Evolutionary conservation across 2,113 vertebrate genomes (phyloP).

Genomic region (Motacilla alba): DNA sequence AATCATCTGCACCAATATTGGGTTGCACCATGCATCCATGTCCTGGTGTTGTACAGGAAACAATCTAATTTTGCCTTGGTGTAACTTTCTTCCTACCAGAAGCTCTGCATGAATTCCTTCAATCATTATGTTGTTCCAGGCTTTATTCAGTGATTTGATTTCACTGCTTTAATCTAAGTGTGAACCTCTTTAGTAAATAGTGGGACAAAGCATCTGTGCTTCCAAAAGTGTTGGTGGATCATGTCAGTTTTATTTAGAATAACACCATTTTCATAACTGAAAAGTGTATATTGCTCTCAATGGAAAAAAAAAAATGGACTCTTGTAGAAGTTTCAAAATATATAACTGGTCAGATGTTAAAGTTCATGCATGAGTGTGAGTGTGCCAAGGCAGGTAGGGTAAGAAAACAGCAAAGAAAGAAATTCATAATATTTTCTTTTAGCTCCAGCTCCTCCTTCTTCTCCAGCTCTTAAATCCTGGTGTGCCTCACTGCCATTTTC

Average conservation of each 20-base stretch:
- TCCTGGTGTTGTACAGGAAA: neutral
- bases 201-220: slow-evolving; percentile 69
- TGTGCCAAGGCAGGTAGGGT: neutral
- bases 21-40: neutral
- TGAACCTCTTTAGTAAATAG: slow-evolving; percentile 68
- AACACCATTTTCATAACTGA: slow-evolving; percentile 43
- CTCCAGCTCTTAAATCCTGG: neutral
- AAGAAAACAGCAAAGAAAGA: neutral
- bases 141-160: slow-evolving; percentile 62
- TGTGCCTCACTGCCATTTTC: neutral
- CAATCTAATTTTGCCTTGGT: slow-evolving; percentile 3
- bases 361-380: neutral
- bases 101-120: slow-evolving; percentile 22
- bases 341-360: neutral
- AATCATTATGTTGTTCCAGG: slow-evolving; percentile 44
- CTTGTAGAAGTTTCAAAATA: neutral
- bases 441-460: neutral
- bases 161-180: slow-evolving; percentile 64
- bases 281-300: slow-evolving; percentile 9
- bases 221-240: slow-evolving; percentile 63
- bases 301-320: neutral
- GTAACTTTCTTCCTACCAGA: slow-evolving; percentile 5
- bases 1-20: neutral
- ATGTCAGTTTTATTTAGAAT: slow-evolving; percentile 61
- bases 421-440: neutral